Evolutionary conservation across 2,888 invertebrate genomes (phyloP), one percentile per base, ranked within the genome.

Genomic region (Cephus pygmeus): DNA sequence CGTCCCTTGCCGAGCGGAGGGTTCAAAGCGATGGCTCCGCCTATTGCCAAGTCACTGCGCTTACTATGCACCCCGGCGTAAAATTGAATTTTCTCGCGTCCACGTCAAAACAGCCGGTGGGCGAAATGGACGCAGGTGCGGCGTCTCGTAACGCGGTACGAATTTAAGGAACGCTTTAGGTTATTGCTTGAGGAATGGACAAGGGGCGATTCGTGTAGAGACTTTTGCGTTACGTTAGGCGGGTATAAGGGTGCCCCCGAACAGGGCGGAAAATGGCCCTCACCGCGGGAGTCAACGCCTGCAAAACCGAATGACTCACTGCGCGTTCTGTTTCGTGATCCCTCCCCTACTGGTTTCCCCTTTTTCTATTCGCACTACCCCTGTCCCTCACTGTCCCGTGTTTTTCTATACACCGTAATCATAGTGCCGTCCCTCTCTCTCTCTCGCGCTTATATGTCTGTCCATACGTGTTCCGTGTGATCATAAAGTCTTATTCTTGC

Each of bases 401-500:
- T 56, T 56, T 56, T 56, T 56, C 56, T 56, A 23, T 56, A 40
- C 23, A 40, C 40, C 23, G 23, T 23, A 15, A 15, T 56, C 56
- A 56, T 56, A 56, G 56, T 9, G 0, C 23, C 1, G 2, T 23
- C 40, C 40, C 15, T 15, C 40, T 56, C 56, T 56, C 56, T 56
- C 56, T 56, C 56, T 40, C 40, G 15, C 15, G 6, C 40, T 23
- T 56, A 56, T 9, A 2, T 0, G 9, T 23, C 56, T 56, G 56
- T 56, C 56, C 56, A 23, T 9, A 36, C 15, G 31, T 71, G 71
- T 11, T 23, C 71, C 0, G 11, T 71, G 71, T 71, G 84, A 85
- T 87, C 87, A 84, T 85, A 86, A 85, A 85, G 85, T 86, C 87
- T 88, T 86, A 86, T 84, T 83, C 82, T 82, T 79, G 83, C 79